A percentile compares a stretch with the other conserved stretches of the same genome.
Evolutionary conservation across 2,888 invertebrate genomes (phyloP).

Genomic region (Morpho deidamia): DNA sequence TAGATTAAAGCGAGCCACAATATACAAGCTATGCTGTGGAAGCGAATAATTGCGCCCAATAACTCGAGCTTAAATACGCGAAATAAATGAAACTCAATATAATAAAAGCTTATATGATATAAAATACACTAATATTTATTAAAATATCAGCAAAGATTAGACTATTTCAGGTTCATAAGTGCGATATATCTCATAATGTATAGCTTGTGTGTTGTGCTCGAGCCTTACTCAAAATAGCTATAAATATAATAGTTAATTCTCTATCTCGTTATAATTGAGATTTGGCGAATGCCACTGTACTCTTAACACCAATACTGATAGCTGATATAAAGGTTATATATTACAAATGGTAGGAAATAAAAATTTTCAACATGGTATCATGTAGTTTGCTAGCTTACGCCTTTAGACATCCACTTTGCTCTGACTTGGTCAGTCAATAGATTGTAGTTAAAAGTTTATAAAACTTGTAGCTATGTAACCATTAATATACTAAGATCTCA

Average conservation of each 20-base stretch:
- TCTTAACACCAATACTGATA: slow-evolving; percentile 30
- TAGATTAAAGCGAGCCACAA: slow-evolving; percentile 2
- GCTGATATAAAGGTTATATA: slow-evolving; percentile 12
- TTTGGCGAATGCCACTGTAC: slow-evolving; percentile 26
- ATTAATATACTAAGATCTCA: slow-evolving; percentile 58
- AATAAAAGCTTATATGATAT: slow-evolving; percentile 1
- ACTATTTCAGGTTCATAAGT: slow-evolving; percentile 1
- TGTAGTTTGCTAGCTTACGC: slow-evolving; percentile 58
- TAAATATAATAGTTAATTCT: slow-evolving; percentile 3
- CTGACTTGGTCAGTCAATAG: slow-evolving; percentile 55
- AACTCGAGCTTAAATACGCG: slow-evolving; percentile 17
- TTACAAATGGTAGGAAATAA: slow-evolving; percentile 13
- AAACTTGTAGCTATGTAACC: slow-evolving; percentile 53
- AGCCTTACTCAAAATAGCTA: slow-evolving; percentile 6
- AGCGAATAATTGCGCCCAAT: slow-evolving; percentile 10
- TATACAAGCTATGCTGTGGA: slow-evolving; percentile 15
- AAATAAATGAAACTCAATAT: slow-evolving; percentile 7
- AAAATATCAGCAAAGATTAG: neutral
- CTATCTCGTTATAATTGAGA: slow-evolving; percentile 13
- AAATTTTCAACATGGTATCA: slow-evolving; percentile 14
- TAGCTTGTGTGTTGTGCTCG: slow-evolving; percentile 11
- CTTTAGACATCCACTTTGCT: slow-evolving; percentile 33
- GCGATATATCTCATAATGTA: slow-evolving; percentile 1
- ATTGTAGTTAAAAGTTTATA: slow-evolving; percentile 51
- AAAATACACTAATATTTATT: neutral